Evolutionary conservation across 1,140 invertebrate genomes (phyloP), one percentile per base, ranked within the genome.

Genomic region (Mylabris phalerata): DNA sequence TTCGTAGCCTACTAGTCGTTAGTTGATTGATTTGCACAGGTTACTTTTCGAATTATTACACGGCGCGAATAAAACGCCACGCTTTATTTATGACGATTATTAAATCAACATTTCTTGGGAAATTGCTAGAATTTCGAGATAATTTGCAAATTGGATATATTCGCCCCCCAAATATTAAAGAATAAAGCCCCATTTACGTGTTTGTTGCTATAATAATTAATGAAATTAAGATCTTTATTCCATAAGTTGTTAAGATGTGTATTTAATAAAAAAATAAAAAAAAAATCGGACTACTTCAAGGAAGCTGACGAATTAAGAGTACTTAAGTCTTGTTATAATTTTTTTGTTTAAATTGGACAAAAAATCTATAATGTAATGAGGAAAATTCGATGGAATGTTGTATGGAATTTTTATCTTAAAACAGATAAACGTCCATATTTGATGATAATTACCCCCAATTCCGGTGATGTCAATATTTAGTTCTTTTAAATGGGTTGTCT

Each of bases 201-300:
- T 54, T 54, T 40, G 42, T 54, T 54, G 51, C 51, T 54, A 54
- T 32, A 7, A 32, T 5, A 32, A 32, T 32, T 4, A 5, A 32
- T 5, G 32, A 38, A 46, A 42, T 52, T 44, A 54, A 25, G 45
- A 48, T 7, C 47, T 44, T 25, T 55, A 55, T 55, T 55, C 45
- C 27, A 44, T 55, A 55, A 55, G 52, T 55, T 55, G 52, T 55
- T 55, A 55, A 55, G 45, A 45, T 47, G 45, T 55, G 44, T 55
- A 55, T 32, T 32, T 32, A 32, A 32, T 19, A 19, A 19, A 19
- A 1, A 13, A 13, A 13, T 13, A n/a, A 13, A 13, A 19, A 19
- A 19, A 19, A 19, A 19, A 19, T 55, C 44, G 39, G 52, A 32
- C 52, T 40, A 46, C 52, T 54, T 54, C 47, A 55, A 42, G 45